Percentiles rank a stretch among this genome's conserved stretches.
These are phyloP conservation scores for human DNA, from an alignment of 2,113 vertebrate species.

Conservation along the genomic window GRCh38 chr6:134710501-134711000, in stretches of 20 bases:
- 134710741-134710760: neutral
- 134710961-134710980: slow-evolving; percentile 22
- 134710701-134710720: neutral
- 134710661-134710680: neutral
- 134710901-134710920: slow-evolving; percentile 51
- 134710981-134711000: neutral
- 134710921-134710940: neutral
- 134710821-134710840: slow-evolving; percentile 52
- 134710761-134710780: neutral
- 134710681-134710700: accelerated
- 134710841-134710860: slow-evolving; percentile 58
- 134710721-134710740: too few species aligned
- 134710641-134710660: neutral
- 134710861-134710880: slow-evolving; percentile 64
- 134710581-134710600: neutral
- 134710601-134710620: neutral
- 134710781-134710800: slow-evolving; percentile 46
- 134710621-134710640: neutral
- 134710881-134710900: slow-evolving; percentile 16
- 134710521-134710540: neutral
- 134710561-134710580: neutral
- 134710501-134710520: neutral
- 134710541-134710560: accelerated
- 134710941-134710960: neutral
- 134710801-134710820: neutral